Evolutionary conservation across 2,888 invertebrate genomes (phyloP), one percentile per base, ranked within the genome.

Genomic region (Theretra japonica): DNA sequence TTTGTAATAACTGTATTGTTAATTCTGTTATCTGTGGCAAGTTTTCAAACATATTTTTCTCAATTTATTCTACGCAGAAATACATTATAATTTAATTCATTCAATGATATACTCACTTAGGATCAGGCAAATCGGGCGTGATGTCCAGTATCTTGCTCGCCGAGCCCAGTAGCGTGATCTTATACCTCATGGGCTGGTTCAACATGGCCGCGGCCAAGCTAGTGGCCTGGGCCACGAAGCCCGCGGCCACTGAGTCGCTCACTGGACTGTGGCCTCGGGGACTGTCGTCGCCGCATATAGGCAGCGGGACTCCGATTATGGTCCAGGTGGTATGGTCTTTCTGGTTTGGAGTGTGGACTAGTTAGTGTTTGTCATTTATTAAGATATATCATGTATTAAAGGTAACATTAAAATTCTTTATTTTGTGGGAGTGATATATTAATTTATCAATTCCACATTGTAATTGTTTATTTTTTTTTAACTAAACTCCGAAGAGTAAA

Each of bases 131-230:
- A 41, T 91, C 91, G 0, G 89, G 88, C 53, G 96, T 97, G 50
- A 98, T 95, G 83, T 99, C 98, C 57, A 96, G 90, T 77, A 98
- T 97, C 86, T 96, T 96, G 77, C 97, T 97, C 56, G 97, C 95
- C 0, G 98, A 98, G 0, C 98, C 98, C 79, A 96, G 95, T 89
- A 97, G 95, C 6, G 96, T 95, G 75, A 99, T 95, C 50, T 97
- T 97, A 90, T 99, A 99, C 57, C 99, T 95, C 25, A 98, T 93
- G 50, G 99, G 98, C 80, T 98, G 96, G 88, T 97, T 96, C 70
- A 99, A 94, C 81, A 99, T 95, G 68, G 96, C 96, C 1, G 98
- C 97, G 68, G 98, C 96, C 94, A 98, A 96, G 74, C 97, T 95
- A 0, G 97, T 95, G 21, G 97, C 95, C 85, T 99, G 99, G 21